Conservation (phyloP, 2,888 invertebrate genomes). For the Pyralis farinalis region DNA sequence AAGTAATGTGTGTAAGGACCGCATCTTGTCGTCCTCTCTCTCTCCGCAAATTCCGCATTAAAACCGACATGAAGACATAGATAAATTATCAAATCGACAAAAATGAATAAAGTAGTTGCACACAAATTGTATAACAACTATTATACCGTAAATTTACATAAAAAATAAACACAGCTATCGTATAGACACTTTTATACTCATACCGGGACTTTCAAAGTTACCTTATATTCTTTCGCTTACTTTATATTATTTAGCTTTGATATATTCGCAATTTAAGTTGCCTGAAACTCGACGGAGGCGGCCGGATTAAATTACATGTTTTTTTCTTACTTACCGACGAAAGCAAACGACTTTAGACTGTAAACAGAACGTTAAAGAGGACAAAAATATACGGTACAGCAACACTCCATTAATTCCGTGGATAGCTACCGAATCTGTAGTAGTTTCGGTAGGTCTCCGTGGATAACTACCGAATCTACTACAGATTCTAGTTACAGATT, state of each 20-base stretch:
- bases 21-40: no score
- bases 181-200: constrained; percentile 32
- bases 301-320: constrained; percentile 68
- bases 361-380: constrained; percentile 40
- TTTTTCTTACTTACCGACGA: constrained; percentile 44
- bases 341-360: constrained; percentile 50
- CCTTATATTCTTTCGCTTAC: constrained; percentile 66
- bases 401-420: background rate
- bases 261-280: constrained; percentile 78
- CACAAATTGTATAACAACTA: no score
- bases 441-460: no score
- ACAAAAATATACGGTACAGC: constrained; percentile 16
- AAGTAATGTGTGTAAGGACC: no score
- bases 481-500: no score
- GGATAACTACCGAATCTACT: no score
- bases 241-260: constrained; percentile 76
- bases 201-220: constrained; percentile 51
- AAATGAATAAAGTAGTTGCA: no score
- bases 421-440: constrained; percentile 14
- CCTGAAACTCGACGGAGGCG: constrained; percentile 65
- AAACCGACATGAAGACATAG: no score
- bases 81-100: no score
- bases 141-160: no score
- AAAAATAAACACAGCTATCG: constrained; percentile 7
- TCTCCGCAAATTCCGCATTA: no score